Evolutionary conservation across 2,113 vertebrate genomes (phyloP).

Genomic region (Butorides virescens): DNA sequence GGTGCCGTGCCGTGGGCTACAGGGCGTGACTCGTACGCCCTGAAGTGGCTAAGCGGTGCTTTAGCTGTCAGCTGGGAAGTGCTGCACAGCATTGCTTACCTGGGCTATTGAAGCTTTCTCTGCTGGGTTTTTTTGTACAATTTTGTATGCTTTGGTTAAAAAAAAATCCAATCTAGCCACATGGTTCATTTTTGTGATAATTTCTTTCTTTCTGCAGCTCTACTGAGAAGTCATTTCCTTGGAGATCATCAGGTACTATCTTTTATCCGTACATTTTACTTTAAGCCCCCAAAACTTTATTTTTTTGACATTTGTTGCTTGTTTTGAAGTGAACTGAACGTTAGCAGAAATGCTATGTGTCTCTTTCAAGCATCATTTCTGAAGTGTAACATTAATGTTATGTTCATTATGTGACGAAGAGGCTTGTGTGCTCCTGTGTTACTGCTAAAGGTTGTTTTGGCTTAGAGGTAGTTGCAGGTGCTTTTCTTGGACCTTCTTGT

Average conservation of each 20-base stretch:
- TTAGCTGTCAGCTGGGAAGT: neutral
- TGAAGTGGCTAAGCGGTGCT: neutral
- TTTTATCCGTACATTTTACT: constrained; percentile 23
- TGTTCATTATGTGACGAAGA: neutral
- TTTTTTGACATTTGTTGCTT: neutral
- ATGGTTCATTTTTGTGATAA: neutral
- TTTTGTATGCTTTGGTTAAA: constrained; percentile 2
- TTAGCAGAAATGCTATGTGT: neutral
- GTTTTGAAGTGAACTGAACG: neutral
- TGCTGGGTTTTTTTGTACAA: neutral
- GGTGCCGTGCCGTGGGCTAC: neutral
- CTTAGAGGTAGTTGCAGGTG: neutral
- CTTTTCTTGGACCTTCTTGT: neutral
- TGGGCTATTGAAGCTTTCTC: neutral
- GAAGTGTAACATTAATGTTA: neutral
- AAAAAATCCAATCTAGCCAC: neutral
- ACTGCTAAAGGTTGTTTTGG: neutral
- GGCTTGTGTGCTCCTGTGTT: neutral
- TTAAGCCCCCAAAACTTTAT: neutral
- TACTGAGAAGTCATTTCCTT: constrained; percentile 97
- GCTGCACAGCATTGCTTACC: neutral
- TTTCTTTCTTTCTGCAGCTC: constrained; percentile 81
- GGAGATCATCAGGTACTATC: constrained; percentile 91
- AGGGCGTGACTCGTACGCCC: neutral
- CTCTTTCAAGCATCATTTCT: neutral